These are phyloP conservation scores for Acleris sparsana DNA, from an alignment of 2,888 invertebrate genomes.

Conservation along the genomic window DNA sequence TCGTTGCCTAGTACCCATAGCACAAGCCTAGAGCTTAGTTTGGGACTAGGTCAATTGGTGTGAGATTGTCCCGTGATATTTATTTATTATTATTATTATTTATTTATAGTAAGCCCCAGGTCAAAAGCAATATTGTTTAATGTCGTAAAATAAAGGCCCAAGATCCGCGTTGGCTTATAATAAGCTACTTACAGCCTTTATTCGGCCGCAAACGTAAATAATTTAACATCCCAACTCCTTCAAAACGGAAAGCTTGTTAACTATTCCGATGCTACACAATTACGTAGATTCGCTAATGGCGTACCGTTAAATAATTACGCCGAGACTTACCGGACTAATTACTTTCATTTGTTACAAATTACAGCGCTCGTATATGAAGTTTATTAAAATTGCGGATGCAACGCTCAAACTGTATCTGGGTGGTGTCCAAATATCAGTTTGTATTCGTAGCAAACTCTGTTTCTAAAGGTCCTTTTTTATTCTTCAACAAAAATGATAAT, in stretches of 20 bases:
- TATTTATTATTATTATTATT: too few relatives aligned
- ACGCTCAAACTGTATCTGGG: background rate
- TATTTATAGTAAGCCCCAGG: too few relatives aligned
- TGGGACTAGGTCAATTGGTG: too few relatives aligned
- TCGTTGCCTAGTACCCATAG: too few relatives aligned
- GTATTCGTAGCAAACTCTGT: background rate
- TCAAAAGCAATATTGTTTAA: too few relatives aligned
- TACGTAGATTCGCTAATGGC: constrained; percentile 48
- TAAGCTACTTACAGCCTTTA: constrained; percentile 46
- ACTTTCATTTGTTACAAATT: constrained; percentile 19
- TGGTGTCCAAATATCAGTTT: background rate
- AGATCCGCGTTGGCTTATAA: constrained; percentile 38
- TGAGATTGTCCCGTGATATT: too few relatives aligned
- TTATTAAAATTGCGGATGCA: constrained; percentile 3
- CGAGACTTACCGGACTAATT: constrained; percentile 16
- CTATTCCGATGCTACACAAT: constrained; percentile 46
- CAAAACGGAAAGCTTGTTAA: constrained; percentile 46
- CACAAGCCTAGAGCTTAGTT: too few relatives aligned
- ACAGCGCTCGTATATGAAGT: constrained; percentile 8
- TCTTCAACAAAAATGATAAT: background rate
- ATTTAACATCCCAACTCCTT: constrained; percentile 47
- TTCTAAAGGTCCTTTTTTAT: background rate
- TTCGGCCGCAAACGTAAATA: constrained; percentile 50
- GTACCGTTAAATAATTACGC: constrained; percentile 43
- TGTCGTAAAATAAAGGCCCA: too few relatives aligned